A percentile compares a stretch with the other conserved stretches of the same genome.
phyloP scores from a whole-genome alignment of 1,140 invertebrate genomes.

The Euwallacea fornicatus region DNA sequence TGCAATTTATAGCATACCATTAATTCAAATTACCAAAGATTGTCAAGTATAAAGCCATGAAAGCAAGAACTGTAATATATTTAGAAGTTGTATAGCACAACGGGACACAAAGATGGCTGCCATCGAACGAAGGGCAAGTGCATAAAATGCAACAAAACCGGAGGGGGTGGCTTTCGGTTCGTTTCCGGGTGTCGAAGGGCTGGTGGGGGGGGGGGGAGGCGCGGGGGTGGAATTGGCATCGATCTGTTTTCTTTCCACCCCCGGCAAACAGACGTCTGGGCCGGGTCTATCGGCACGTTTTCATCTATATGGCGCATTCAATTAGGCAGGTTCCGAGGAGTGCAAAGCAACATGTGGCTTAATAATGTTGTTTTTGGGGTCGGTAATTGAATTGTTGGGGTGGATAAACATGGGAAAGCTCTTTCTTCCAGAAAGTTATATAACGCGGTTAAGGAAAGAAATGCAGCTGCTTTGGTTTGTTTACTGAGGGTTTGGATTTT shows the following conservation, averaged over 20 bases:
- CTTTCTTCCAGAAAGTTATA: conserved; percentile 18
- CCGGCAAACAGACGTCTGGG: conserved; percentile 51
- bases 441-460: not conserved
- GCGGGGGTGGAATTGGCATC: conserved; percentile 43
- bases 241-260: conserved; percentile 46
- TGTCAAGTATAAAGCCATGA: too few relatives aligned
- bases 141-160: conserved; percentile 18
- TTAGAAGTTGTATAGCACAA: too few relatives aligned
- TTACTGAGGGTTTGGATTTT: not conserved
- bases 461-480: not conserved
- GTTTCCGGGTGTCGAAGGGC: not conserved
- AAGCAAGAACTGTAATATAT: too few relatives aligned
- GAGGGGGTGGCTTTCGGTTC: conserved; percentile 12
- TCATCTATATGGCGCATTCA: conserved; percentile 43
- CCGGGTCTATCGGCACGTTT: conserved; percentile 43
- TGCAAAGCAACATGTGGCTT: conserved; percentile 40
- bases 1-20: too few relatives aligned
- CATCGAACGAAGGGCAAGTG: conserved; percentile 21
- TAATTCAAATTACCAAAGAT: too few relatives aligned
- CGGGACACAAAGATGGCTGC: conserved; percentile 17
- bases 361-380: conserved; percentile 37
- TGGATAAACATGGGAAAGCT: conserved; percentile 31
- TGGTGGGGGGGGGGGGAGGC: conserved; percentile 32
- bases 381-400: conserved; percentile 37
- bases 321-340: conserved; percentile 41